Base-by-base conservation (phyloP, 1,140 invertebrate species). In the Drosophila sp. region DNA sequence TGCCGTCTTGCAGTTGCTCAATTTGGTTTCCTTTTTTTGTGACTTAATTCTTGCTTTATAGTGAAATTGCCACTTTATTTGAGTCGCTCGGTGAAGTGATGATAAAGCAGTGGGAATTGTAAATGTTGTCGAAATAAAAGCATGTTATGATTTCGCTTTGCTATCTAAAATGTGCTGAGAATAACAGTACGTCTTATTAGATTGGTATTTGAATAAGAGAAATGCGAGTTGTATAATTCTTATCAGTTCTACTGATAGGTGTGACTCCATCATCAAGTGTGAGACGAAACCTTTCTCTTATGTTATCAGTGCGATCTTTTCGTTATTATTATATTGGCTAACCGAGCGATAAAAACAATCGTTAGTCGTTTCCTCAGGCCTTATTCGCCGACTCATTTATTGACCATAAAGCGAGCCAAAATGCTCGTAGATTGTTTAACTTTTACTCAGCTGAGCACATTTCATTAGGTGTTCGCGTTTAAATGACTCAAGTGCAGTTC, bases 11-110 rank as follows among this genome's bases (percentile, higher is more conserved):
- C 70, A 69, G 70, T 73, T 82, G 80, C 80, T 82, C 80, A 82
- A 84, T 83, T 82, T 76, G 62, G 34, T 48, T 48, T 57, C 65
- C 56, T 58, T 3, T 51, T 45, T 51, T 45, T n/a, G 54, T 78
- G 78, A 38, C 36, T n/a, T 38, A 13, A 38, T 36, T 36, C 34
- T 56, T 56, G 53, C 62, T 27, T 11, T 32, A 76, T 76, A 78
- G 75, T 83, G 81, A 83, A 82, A 75, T 83, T 65, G 61, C 48
- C 80, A 78, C 75, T 83, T 83, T 41, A 82, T 82, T 78, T 81
- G 41, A 66, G 70, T 43, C 63, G 66, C 21, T 21, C 21, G 4
- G 21, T 21, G 21, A 21, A 21, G 21, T 21, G 21, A 21, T 21
- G 4, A 21, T 21, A 21, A 21, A 21, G 21, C 79, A 62, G 57